Conservation (phyloP, 2,888 invertebrate species). For the Alsophila aescularia region DNA sequence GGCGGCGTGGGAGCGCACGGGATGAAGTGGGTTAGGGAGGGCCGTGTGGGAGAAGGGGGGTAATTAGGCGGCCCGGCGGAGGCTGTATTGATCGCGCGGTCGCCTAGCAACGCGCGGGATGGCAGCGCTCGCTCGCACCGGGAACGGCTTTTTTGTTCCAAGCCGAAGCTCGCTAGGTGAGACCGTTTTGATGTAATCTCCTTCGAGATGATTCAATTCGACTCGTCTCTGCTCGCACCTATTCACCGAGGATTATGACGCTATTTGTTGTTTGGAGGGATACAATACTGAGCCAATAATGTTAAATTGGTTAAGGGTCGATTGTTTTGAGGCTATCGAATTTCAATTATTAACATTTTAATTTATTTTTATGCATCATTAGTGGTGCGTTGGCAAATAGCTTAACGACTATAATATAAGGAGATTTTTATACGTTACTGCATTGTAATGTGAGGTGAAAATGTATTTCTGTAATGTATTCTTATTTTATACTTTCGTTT, state of each 20-base stretch:
- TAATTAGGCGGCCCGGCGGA: slow-evolving; percentile 84
- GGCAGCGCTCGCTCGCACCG: slow-evolving; percentile 73
- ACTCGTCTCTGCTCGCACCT: slow-evolving; percentile 56
- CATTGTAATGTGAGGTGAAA: too few species aligned
- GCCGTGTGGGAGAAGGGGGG: slow-evolving; percentile 49
- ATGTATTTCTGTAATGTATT: too few species aligned
- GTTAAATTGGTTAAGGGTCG: not conserved
- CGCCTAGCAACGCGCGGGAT: slow-evolving; percentile 82
- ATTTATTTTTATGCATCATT: too few species aligned
- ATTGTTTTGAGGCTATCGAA: not conserved
- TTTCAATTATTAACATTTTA: not conserved
- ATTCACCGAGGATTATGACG: slow-evolving; percentile 42
- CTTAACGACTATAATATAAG: too few species aligned
- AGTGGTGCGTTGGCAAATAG: too few species aligned
- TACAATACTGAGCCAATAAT: slow-evolving; percentile 9
- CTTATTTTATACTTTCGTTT: too few species aligned
- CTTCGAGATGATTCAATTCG: slow-evolving; percentile 74
- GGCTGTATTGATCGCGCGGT: slow-evolving; percentile 83
- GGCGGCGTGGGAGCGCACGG: slow-evolving; percentile 41
- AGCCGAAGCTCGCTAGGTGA: slow-evolving; percentile 67
- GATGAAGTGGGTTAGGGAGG: slow-evolving; percentile 39
- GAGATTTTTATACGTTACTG: too few species aligned
- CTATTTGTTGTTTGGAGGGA: slow-evolving; percentile 23
- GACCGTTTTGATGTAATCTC: slow-evolving; percentile 79
- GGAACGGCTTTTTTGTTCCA: slow-evolving; percentile 74